A percentile compares a stretch with the other conserved stretches of the same genome.
phyloP scores from a whole-genome alignment of 2,797 vertebrate species.

The Molothrus aeneus region DNA sequence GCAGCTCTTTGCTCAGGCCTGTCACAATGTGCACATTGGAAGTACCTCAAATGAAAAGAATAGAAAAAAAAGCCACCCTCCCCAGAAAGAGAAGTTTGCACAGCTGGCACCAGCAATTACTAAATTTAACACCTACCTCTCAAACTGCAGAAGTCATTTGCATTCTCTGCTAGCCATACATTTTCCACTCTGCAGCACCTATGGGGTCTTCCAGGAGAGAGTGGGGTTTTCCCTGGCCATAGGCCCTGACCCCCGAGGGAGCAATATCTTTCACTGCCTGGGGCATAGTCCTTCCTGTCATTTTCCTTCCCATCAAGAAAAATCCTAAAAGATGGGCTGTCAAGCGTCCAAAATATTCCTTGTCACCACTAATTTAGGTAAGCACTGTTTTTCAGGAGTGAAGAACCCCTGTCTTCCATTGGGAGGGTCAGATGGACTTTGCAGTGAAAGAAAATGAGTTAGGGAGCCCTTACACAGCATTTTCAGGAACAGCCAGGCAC shows the following conservation, averaged over 20 bases:
- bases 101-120: conserved; percentile 64
- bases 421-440: not conserved
- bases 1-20: conserved; percentile 69
- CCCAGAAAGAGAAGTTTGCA: conserved; percentile 23
- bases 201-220: not conserved
- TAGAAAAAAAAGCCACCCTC: not conserved
- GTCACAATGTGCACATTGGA: conserved; percentile 13
- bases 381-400: not conserved
- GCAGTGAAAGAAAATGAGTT: not conserved
- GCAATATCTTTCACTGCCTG: not conserved
- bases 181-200: not conserved
- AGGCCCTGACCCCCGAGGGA: not conserved
- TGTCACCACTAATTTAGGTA: not conserved
- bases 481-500: not conserved
- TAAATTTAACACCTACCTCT: not conserved
- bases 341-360: not conserved
- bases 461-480: not conserved
- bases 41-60: conserved; percentile 5
- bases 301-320: not conserved
- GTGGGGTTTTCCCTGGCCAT: accelerated
- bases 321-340: not conserved
- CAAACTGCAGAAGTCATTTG: not conserved
- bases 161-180: not conserved
- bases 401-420: not conserved
- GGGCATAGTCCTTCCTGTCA: not conserved